Evolutionary conservation across 2,113 vertebrate genomes (phyloP).

Genomic region (Rhabdornis inornatus): DNA sequence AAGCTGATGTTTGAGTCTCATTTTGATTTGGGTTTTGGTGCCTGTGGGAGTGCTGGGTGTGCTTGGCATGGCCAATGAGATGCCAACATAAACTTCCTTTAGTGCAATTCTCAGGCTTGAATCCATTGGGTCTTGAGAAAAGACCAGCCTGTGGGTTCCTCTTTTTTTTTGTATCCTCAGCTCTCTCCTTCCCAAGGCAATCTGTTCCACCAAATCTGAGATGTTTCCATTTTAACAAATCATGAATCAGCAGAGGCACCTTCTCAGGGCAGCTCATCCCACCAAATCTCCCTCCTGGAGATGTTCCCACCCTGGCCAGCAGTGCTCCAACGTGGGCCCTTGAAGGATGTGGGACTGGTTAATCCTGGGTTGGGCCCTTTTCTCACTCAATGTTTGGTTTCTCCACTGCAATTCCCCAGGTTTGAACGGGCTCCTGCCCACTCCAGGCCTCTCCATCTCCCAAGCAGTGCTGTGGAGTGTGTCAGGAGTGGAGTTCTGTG

Average conservation of each 20-base stretch:
- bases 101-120: background rate
- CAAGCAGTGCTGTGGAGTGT: rapidly evolving
- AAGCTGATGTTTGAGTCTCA: background rate
- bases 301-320: background rate
- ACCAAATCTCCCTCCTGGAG: background rate
- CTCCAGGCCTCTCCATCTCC: background rate
- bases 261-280: background rate
- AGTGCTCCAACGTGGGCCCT: rapidly evolving
- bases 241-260: background rate
- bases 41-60: background rate
- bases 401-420: background rate
- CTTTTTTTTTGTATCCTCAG: no score
- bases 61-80: background rate
- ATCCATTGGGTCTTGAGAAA: background rate
- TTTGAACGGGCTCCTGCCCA: background rate
- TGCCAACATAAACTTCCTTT: background rate
- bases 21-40: background rate
- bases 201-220: background rate
- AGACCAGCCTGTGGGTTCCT: background rate
- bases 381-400: rapidly evolving
- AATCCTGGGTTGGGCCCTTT: background rate
- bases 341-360: rapidly evolving
- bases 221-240: background rate
- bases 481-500: background rate
- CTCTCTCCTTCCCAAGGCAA: background rate